Evolutionary conservation across 2,888 invertebrate genomes (phyloP).

Genomic region (Chloromyia formosa): DNA sequence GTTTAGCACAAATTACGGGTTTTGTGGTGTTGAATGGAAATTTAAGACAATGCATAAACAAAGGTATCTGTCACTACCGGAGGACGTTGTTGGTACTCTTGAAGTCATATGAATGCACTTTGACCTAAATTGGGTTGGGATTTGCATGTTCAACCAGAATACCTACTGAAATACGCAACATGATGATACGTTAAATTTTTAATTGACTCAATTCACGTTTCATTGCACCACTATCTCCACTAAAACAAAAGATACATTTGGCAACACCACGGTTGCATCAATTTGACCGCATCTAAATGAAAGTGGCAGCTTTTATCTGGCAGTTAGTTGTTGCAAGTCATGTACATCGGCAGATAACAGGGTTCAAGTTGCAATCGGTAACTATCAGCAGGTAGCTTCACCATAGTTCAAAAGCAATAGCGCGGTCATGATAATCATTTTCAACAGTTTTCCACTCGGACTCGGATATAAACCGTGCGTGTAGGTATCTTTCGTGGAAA

Average conservation of each 20-base stretch:
- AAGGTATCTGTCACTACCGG: too few relatives aligned
- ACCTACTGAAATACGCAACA: not conserved
- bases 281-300: not conserved
- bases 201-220: too few relatives aligned
- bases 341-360: conserved; percentile 9
- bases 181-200: too few relatives aligned
- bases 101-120: not conserved
- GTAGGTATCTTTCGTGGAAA: not conserved
- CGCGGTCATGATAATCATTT: not conserved
- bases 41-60: not conserved
- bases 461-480: not conserved
- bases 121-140: not conserved
- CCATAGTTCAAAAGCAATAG: conserved; percentile 6
- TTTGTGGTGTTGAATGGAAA: not conserved
- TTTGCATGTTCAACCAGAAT: not conserved
- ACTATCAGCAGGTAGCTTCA: not conserved
- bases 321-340: not conserved
- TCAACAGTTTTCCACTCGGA: not conserved
- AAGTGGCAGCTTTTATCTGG: conserved; percentile 5
- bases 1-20: conserved; percentile 11
- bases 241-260: too few relatives aligned
- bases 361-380: not conserved
- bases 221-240: too few relatives aligned
- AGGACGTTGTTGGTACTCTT: not conserved
- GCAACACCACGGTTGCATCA: not conserved